Percentiles rank a stretch among this genome's conserved stretches.
Conservation (phyloP, 2,113 vertebrate species). For the Isurus oxyrinchus region DNA sequence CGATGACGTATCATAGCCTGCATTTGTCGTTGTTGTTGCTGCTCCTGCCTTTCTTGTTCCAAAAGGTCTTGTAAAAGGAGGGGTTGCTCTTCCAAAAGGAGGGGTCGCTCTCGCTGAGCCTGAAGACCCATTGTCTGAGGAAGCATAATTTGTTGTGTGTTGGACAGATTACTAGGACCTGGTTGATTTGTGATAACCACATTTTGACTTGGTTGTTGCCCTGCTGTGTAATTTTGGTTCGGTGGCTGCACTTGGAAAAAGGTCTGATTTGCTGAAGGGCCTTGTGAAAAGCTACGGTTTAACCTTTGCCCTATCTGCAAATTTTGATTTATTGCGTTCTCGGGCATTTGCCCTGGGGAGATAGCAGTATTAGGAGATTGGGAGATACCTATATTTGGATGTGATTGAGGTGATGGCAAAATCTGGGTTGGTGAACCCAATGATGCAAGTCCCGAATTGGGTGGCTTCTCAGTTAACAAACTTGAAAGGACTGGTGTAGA, state of each 20-base stretch:
- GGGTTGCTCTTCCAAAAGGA: conserved; percentile 89
- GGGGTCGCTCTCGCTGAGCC: conserved; percentile 68
- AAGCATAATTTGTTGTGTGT: conserved; percentile 56
- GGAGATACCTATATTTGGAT: conserved; percentile 53
- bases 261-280: conserved; percentile 57
- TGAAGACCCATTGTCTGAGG: conserved; percentile 57
- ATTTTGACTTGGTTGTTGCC: conserved; percentile 51
- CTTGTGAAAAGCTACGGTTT: conserved; percentile 63
- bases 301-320: conserved; percentile 60
- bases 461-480: conserved; percentile 75
- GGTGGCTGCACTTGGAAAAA: conserved; percentile 56
- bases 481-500: conserved; percentile 72
- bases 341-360: conserved; percentile 57
- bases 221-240: conserved; percentile 54
- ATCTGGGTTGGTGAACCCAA: conserved; percentile 58
- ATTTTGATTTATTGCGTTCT: conserved; percentile 55
- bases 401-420: conserved; percentile 61
- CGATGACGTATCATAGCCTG: conserved; percentile 88
- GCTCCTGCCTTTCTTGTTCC: conserved; percentile 93
- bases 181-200: conserved; percentile 58
- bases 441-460: conserved; percentile 58
- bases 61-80: conserved; percentile 91
- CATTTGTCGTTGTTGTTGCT: conserved; percentile 96
- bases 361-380: conserved; percentile 54
- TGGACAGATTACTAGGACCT: conserved; percentile 50